Evolutionary conservation across 2,113 vertebrate genomes (phyloP).

Genomic region (Tragulus kanchil): DNA sequence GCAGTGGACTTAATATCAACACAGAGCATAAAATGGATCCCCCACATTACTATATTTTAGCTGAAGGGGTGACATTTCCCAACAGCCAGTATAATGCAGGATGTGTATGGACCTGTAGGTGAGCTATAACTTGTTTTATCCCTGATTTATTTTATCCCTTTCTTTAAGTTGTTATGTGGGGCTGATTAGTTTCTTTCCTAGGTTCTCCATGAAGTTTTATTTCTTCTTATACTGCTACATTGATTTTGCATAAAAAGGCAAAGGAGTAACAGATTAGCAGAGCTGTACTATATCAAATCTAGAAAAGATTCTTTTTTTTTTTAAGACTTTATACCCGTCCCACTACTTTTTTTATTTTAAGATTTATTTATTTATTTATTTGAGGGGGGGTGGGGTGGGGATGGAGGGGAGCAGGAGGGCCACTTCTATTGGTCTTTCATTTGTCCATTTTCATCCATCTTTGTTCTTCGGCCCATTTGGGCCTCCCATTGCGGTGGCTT

Average conservation of each 20-base stretch:
- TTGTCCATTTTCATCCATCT: too few species aligned
- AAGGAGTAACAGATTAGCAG: neutral
- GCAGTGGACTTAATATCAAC: constrained; percentile 76
- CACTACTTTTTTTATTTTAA: too few species aligned
- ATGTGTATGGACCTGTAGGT: constrained; percentile 4
- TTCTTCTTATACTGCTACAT: neutral
- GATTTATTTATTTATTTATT: too few species aligned
- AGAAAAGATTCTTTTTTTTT: neutral
- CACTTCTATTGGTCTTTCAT: too few species aligned
- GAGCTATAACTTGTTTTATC: constrained; percentile 70
- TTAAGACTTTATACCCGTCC: too few species aligned
- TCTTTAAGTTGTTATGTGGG: constrained; percentile 46
- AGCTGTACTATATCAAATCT: neutral
- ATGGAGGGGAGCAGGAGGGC: too few species aligned
- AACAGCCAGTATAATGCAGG: constrained; percentile 75
- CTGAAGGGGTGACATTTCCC: constrained; percentile 75
- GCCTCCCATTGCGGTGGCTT: too few species aligned
- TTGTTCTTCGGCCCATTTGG: too few species aligned
- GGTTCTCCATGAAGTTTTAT: neutral
- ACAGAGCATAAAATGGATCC: constrained; percentile 69
- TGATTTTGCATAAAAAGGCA: constrained; percentile 13
- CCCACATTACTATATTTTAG: constrained; percentile 76
- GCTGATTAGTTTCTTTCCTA: constrained; percentile 60
- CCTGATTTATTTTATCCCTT: constrained; percentile 58
- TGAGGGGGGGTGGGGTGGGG: too few species aligned